Percentiles rank a stretch among this genome's conserved stretches.
These are phyloP conservation scores for Batillaria attramentaria DNA, from an alignment of 1,140 invertebrate genomes.

Conservation along the genomic window DNA sequence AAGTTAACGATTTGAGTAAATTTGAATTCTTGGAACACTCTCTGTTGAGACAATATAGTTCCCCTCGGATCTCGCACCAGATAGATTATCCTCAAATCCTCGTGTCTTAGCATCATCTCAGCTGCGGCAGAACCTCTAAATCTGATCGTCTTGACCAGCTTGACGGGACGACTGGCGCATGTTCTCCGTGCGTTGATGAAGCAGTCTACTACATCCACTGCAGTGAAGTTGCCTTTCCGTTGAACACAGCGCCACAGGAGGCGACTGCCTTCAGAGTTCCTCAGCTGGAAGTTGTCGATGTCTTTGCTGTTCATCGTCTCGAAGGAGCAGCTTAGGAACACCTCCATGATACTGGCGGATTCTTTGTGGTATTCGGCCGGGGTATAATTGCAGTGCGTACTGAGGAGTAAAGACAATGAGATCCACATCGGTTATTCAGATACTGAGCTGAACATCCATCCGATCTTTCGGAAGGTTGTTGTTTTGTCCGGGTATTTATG, in stretches of 20 bases:
- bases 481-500: neutral
- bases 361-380: neutral
- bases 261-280: slow-evolving; percentile 14
- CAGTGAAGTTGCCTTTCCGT: neutral
- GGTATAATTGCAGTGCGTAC: neutral
- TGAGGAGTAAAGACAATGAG: neutral
- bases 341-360: slow-evolving; percentile 7
- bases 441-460: neutral
- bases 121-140: slow-evolving; percentile 27
- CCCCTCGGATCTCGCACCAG: slow-evolving; percentile 31
- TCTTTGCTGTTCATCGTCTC: slow-evolving; percentile 24
- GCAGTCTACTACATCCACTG: slow-evolving; percentile 17
- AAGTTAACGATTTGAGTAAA: slow-evolving; percentile 1
- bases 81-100: slow-evolving; percentile 27
- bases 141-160: slow-evolving; percentile 40
- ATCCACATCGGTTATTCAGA: neutral
- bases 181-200: slow-evolving; percentile 13
- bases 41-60: slow-evolving; percentile 6
- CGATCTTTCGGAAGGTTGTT: neutral
- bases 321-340: slow-evolving; percentile 31
- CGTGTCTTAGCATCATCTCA: slow-evolving; percentile 29
- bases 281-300: slow-evolving; percentile 31
- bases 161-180: slow-evolving; percentile 30
- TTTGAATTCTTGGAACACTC: slow-evolving; percentile 25
- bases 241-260: slow-evolving; percentile 24